Evolutionary conservation across 2,113 vertebrate genomes (phyloP).

Genomic region (Mixornis gularis): DNA sequence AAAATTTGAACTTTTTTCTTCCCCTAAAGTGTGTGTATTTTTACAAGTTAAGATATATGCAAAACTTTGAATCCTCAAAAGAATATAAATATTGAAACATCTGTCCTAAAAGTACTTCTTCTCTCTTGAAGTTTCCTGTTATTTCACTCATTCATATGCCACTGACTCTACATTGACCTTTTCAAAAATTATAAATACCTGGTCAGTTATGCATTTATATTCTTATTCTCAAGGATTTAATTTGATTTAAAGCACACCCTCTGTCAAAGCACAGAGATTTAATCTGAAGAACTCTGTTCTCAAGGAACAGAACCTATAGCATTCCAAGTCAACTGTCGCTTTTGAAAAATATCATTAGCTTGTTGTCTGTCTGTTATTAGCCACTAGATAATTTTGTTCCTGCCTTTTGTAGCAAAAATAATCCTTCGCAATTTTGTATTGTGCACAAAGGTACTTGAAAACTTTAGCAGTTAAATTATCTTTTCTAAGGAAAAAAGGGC

Average conservation of each 20-base stretch:
- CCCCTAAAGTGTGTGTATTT: background rate
- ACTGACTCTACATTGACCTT: background rate
- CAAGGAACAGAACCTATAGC: background rate
- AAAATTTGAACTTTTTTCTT: background rate
- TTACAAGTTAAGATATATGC: background rate
- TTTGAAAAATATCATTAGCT: background rate
- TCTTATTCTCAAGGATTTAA: background rate
- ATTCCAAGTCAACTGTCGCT: background rate
- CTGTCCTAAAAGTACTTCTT: background rate
- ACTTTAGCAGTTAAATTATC: background rate
- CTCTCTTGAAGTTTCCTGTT: background rate
- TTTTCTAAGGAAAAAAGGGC: background rate
- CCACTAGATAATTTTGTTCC: background rate
- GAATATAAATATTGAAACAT: background rate
- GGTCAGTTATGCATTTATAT: background rate
- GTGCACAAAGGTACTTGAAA: background rate
- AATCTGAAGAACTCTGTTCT: background rate
- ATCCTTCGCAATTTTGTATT: background rate
- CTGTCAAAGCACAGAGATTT: background rate
- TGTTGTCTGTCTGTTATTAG: background rate
- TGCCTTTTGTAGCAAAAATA: background rate
- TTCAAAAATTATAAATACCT: background rate
- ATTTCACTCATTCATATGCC: background rate
- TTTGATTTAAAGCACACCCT: background rate
- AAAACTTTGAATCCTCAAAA: background rate